phyloP scores from a whole-genome alignment of 2,888 invertebrate genomes.

The Physocephala rufipes region DNA sequence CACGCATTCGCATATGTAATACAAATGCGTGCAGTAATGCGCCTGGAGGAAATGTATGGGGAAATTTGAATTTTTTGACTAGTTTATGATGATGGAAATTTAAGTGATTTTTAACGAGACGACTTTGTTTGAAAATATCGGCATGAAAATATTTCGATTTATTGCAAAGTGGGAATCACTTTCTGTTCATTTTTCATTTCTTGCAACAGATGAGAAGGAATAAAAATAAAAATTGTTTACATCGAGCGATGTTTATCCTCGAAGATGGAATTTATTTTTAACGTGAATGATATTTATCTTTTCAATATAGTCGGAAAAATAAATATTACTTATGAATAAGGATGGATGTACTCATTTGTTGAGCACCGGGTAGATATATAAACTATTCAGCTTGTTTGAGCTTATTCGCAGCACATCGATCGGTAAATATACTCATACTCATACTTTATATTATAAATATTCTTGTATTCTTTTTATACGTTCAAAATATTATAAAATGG shows the following conservation, averaged over 20 bases:
- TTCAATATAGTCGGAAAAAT: not conserved
- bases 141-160: not conserved
- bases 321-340: no score
- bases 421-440: no score
- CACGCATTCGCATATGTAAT: not conserved
- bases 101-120: slow-evolving; percentile 65
- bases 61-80: slow-evolving; percentile 54
- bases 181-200: not conserved
- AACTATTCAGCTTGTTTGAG: no score
- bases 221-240: not conserved
- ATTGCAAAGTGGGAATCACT: not conserved
- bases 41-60: slow-evolving; percentile 28
- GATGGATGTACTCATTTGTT: no score
- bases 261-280: not conserved
- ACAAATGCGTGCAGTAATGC: not conserved
- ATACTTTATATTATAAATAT: no score
- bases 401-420: no score
- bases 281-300: not conserved
- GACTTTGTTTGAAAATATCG: slow-evolving; percentile 43
- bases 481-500: no score
- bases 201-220: no score
- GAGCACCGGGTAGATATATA: no score
- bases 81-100: slow-evolving; percentile 65
- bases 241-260: not conserved
- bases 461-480: no score